Evolutionary conservation across 2,888 invertebrate species (phyloP).

Genomic region (Deroplatys truncata): DNA sequence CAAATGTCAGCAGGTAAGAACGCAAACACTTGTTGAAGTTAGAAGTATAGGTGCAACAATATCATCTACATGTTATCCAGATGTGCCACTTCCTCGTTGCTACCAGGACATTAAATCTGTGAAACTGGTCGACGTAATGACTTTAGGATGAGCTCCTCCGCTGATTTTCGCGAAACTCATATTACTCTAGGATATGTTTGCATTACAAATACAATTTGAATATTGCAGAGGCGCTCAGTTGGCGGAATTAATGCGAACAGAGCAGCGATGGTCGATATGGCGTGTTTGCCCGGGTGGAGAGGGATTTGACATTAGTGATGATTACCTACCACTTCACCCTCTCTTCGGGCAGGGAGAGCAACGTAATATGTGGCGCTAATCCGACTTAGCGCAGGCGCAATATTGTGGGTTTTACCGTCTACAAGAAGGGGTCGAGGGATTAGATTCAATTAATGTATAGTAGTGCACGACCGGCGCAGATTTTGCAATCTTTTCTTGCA

Average conservation of each 20-base stretch:
- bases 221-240: neutral
- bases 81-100: no score
- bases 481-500: neutral
- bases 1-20: no score
- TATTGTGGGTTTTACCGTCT: slow-evolving; percentile 9
- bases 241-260: neutral
- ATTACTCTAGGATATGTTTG: neutral
- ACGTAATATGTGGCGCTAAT: slow-evolving; percentile 10
- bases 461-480: neutral
- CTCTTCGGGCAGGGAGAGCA: neutral
- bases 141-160: neutral
- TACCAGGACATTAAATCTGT: no score
- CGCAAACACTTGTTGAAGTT: no score
- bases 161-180: neutral
- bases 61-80: no score
- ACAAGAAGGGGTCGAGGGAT: neutral
- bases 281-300: neutral
- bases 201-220: neutral
- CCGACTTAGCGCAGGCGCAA: slow-evolving; percentile 12
- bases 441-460: slow-evolving; percentile 14
- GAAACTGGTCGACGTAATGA: neutral
- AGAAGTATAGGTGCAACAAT: no score
- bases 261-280: neutral
- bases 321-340: slow-evolving; percentile 6
- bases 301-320: slow-evolving; percentile 13